Base-by-base conservation (phyloP, 1,140 invertebrate species). In the Oppia nitens region DNA sequence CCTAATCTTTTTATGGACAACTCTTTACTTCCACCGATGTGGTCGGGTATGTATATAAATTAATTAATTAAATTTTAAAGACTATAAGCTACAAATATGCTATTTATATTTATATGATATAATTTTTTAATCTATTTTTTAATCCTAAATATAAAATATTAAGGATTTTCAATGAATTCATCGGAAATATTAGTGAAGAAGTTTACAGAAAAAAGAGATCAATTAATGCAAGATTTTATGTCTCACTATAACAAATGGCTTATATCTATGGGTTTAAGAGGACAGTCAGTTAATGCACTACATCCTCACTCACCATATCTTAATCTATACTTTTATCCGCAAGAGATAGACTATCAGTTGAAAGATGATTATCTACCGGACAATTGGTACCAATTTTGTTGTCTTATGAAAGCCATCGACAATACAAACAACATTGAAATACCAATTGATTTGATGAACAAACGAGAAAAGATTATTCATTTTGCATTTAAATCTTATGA, bases 331-430 rank as follows among this genome's bases (percentile, higher is more conserved):
- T n/a, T 26, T n/a, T 62, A 55, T 28, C 61, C 61, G 2, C 27
- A 55, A 55, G 61, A 63, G 25, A 40, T 62, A 23, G 61, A 62
- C 47, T 62, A 63, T 47, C 17, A 49, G 32, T 48, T 63, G 17
- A 6, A 47, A 1, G 57, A 17, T 12, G 45, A 32, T n/a, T n/a
- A n/a, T n/a, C 3, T 0, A 27, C 52, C 58, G 2, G 26, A 47
- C 25, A 53, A 54, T 21, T 60, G 25, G 24, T 27, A 53, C 14
- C 28, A 57, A 25, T 9, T 47, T 26, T 40, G 63, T 40, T 40
- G 32, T 17, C 32, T 40, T 9, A 40, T 40, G 32, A 40, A n/a
- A 40, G 32, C 6, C 6, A 40, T 40, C 32, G 17, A 40, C n/a
- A n/a, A n/a, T n/a, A n/a, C n/a, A n/a, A n/a, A n/a, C n/a, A n/a